Percentiles rank a stretch among this genome's conserved stretches.
Evolutionary conservation across 2,113 vertebrate species (phyloP).

Genomic region (Pelusios castaneus): DNA sequence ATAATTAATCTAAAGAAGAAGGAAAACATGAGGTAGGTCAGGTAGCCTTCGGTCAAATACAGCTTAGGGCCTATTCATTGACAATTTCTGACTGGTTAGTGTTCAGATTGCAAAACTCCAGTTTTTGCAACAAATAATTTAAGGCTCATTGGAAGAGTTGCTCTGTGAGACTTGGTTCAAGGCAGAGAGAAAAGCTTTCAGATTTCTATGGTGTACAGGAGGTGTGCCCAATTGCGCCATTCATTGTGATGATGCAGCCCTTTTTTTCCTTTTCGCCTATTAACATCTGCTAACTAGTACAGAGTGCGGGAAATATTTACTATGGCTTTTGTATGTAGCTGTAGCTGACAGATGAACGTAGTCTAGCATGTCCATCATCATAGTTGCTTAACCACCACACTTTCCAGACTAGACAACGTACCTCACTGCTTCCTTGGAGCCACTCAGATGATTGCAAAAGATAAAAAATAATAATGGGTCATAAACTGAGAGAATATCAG

Average conservation of each 20-base stretch:
- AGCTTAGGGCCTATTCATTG: neutral
- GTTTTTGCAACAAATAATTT: neutral
- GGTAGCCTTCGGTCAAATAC: neutral
- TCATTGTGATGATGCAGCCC: neutral
- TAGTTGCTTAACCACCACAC: neutral
- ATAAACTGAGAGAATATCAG: conserved; percentile 31
- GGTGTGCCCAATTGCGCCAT: neutral
- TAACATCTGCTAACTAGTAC: neutral
- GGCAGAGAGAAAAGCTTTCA: neutral
- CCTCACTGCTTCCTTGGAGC: conserved; percentile 6
- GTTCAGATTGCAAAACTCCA: neutral
- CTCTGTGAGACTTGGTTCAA: neutral
- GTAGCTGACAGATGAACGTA: neutral
- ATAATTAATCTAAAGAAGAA: neutral
- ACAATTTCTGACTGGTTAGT: neutral
- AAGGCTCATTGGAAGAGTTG: neutral
- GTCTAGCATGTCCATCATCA: neutral
- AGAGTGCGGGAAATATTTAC: neutral
- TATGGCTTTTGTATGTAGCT: neutral
- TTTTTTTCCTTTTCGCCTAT: neutral
- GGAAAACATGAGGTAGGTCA: neutral
- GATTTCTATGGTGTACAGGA: neutral
- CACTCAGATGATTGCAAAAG: neutral
- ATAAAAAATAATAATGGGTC: conserved; percentile 43
- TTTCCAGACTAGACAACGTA: neutral